Base-by-base conservation (phyloP, 1,140 invertebrate species). In the Calliopsis andreniformis region DNA sequence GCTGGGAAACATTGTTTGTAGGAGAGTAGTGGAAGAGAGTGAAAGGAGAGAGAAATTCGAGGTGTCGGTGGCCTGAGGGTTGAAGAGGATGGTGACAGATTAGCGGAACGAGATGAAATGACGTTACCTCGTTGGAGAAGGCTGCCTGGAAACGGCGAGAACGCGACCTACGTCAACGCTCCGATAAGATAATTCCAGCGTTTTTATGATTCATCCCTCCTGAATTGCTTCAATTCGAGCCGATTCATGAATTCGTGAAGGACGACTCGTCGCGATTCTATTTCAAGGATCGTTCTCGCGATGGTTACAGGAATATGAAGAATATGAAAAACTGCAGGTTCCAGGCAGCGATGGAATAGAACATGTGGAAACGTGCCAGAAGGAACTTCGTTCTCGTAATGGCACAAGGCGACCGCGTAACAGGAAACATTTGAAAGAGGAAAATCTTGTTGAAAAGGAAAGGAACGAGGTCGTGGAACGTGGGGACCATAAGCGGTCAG, bases 31-130 rank as follows among this genome's bases (percentile, higher is more conserved):
- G 51, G 20, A 49, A 43, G 45, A 59, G 71, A 43, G 70, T 61
- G 58, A 61, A 45, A 47, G 43, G 59, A 43, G 76, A 71, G 72
- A 67, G 25, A 59, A 69, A 69, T 58, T 58, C 43, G 55, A 51
- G 43, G 55, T 76, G 64, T 76, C 66, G 28, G 42, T 43, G 25
- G 28, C 43, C n/a, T 2, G 23, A 18, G 23, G 53, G 32, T 7
- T 43, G 28, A 20, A 51, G 32, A 32, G 66, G 66, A 69, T 49
- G 66, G 8, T 18, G 55, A 61, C 64, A 51, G 66, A 69, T 76
- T 69, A 53, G 43, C 16, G 32, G 8, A 28, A 53, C 39, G 53
- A 69, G 43, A 59, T 51, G 64, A 68, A 25, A 30, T 20, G 53
- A 5, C 23, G 43, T 75, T 67, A 25, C 28, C 47, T 58, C 53